These are phyloP conservation scores for Hypsibius dujardini DNA, from an alignment of 1,140 invertebrate genomes.

Conservation along the genomic window DNA sequence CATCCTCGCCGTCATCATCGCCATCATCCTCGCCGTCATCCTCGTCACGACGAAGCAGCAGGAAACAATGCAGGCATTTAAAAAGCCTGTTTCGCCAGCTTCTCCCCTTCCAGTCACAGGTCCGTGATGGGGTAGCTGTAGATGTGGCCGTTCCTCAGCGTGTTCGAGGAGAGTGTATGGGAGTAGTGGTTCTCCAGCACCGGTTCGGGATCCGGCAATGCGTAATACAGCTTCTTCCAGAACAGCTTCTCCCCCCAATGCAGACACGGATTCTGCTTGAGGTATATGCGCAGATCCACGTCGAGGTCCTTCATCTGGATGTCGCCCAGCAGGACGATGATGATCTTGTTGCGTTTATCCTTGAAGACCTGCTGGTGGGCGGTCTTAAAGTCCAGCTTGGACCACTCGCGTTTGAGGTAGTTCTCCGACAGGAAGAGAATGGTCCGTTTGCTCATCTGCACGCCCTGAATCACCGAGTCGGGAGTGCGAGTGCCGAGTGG, in stretches of 20 bases:
- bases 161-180: background rate
- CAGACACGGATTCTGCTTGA: conserved; percentile 78
- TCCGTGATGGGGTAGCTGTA: conserved; percentile 14
- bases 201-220: conserved; percentile 48
- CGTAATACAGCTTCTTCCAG: conserved; percentile 79
- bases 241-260: conserved; percentile 78
- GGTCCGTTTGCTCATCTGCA: conserved; percentile 66
- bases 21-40: too few relatives aligned
- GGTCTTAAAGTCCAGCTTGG: conserved; percentile 73
- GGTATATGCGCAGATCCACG: conserved; percentile 68
- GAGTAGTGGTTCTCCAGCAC: conserved; percentile 12
- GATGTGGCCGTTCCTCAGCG: conserved; percentile 5
- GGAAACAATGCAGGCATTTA: too few relatives aligned
- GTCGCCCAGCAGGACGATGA: conserved; percentile 67
- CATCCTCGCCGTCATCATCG: too few relatives aligned
- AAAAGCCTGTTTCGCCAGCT: too few relatives aligned
- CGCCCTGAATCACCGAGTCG: conserved; percentile 73
- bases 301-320: conserved; percentile 69
- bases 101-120: conserved; percentile 4
- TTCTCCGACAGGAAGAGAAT: conserved; percentile 79
- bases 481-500: conserved; percentile 56
- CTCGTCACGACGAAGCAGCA: too few relatives aligned
- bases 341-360: conserved; percentile 56
- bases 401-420: conserved; percentile 84
- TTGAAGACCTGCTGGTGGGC: conserved; percentile 71